Evolutionary conservation across 2,113 vertebrate genomes (phyloP).

Genomic region (Rhynchomys soricoides): DNA sequence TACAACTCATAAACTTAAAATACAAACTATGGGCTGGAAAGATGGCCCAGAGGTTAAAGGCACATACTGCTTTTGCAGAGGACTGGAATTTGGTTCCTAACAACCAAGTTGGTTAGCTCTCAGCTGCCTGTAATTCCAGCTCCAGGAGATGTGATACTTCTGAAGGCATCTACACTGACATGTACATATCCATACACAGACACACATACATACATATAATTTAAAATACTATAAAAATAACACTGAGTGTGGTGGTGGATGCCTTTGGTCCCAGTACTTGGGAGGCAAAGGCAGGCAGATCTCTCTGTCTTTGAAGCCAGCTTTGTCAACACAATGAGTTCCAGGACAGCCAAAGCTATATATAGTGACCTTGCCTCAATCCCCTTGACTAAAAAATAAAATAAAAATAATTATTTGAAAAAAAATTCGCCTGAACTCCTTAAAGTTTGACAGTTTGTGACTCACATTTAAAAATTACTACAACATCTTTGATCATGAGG

Average conservation of each 20-base stretch:
- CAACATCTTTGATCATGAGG: slow-evolving; percentile 33
- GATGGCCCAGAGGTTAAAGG: background rate
- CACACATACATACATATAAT: background rate
- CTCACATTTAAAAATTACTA: slow-evolving; percentile 23
- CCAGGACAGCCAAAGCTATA: background rate
- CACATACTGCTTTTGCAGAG: background rate
- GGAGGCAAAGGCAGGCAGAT: background rate
- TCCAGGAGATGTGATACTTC: background rate
- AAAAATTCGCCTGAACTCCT: slow-evolving; percentile 1
- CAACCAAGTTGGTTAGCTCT: no score
- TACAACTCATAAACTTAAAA: slow-evolving; percentile 13
- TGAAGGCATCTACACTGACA: background rate
- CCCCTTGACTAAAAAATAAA: background rate
- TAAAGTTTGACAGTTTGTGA: slow-evolving; percentile 28
- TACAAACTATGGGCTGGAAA: background rate
- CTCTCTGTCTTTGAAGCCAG: background rate
- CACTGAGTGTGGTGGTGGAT: background rate
- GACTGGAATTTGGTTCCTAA: background rate
- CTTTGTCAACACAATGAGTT: background rate
- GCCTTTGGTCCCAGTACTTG: background rate
- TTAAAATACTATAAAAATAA: background rate
- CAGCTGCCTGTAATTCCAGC: background rate
- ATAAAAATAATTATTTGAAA: background rate
- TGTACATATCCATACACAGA: background rate
- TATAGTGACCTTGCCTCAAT: background rate